A percentile compares a stretch with the other conserved stretches of the same genome.
phyloP scores from a whole-genome alignment of 1,140 invertebrate genomes.

The Megalonaias nervosa region DNA sequence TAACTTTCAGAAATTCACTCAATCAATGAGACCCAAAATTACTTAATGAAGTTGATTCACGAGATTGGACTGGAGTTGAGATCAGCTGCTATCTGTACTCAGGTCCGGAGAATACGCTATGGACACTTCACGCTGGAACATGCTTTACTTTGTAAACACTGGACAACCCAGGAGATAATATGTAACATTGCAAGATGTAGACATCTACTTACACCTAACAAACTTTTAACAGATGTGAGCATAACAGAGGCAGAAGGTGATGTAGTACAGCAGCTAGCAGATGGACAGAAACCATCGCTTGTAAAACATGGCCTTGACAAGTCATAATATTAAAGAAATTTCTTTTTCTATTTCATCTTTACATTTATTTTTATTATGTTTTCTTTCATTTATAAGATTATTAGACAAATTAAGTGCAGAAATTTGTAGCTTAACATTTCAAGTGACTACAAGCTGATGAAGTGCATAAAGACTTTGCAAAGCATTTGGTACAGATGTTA shows the following conservation, averaged over 20 bases:
- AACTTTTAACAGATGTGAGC: slow-evolving; percentile 33
- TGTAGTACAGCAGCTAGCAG: too few relatives aligned
- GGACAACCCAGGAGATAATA: slow-evolving; percentile 87
- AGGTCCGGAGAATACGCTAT: slow-evolving; percentile 85
- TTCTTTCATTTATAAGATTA: too few relatives aligned
- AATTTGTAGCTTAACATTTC: too few relatives aligned
- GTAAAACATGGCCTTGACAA: too few relatives aligned
- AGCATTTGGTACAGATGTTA: too few relatives aligned
- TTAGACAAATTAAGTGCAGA: too few relatives aligned
- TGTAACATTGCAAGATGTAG: slow-evolving; percentile 77
- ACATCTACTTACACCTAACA: slow-evolving; percentile 39
- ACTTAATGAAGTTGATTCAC: slow-evolving; percentile 82
- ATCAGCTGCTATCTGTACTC: slow-evolving; percentile 84
- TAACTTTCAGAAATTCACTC: slow-evolving; percentile 84
- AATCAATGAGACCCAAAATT: slow-evolving; percentile 86
- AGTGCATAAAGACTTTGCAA: too few relatives aligned
- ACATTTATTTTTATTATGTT: too few relatives aligned
- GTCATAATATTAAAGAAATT: too few relatives aligned
- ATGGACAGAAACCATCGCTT: too few relatives aligned
- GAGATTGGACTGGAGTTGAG: slow-evolving; percentile 86
- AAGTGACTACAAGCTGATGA: too few relatives aligned
- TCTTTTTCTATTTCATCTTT: too few relatives aligned
- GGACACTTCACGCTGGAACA: slow-evolving; percentile 85
- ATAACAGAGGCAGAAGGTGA: background rate
- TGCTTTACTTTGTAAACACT: slow-evolving; percentile 87